A percentile compares a stretch with the other conserved stretches of the same genome.
Evolutionary conservation across 2,113 vertebrate genomes (phyloP).

Genomic region (Sitta europaea): DNA sequence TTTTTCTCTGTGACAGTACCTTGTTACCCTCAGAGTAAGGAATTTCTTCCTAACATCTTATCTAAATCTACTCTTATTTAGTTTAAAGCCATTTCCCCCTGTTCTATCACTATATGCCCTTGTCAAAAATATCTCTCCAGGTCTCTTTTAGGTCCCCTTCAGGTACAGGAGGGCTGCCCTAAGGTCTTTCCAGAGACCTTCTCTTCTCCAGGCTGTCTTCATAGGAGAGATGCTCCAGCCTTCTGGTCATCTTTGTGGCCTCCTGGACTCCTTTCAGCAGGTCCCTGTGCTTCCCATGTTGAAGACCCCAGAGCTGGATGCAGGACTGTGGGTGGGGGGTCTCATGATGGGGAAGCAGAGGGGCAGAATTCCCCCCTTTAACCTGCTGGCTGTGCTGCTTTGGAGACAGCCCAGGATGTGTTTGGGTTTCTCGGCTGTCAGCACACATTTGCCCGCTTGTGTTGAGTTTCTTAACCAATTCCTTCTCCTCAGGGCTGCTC

Average conservation of each 20-base stretch:
- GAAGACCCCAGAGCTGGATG: not conserved
- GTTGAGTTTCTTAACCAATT: not conserved
- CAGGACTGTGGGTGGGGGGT: not conserved
- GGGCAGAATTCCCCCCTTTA: not conserved
- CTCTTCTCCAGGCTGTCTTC: not conserved
- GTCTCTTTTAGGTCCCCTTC: not conserved
- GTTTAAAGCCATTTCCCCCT: not conserved
- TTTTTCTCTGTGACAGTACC: not conserved
- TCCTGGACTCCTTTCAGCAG: not conserved
- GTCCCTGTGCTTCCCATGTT: not conserved
- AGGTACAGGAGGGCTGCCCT: not conserved
- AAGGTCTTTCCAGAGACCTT: not conserved
- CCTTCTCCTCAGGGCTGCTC: not conserved
- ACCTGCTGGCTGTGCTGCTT: not conserved
- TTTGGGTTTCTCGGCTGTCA: not conserved
- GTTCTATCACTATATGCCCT: not conserved
- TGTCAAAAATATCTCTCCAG: not conserved
- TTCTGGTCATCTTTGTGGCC: not conserved
- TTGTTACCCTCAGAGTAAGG: not conserved
- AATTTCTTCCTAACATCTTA: not conserved
- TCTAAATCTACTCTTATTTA: not conserved
- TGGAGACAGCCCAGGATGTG: too few species aligned
- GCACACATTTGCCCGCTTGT: not conserved
- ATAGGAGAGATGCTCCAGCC: not conserved
- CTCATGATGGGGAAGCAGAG: not conserved